Base-by-base conservation (phyloP, 2,888 invertebrate species). In the Lasioglossum pauxillum region DNA sequence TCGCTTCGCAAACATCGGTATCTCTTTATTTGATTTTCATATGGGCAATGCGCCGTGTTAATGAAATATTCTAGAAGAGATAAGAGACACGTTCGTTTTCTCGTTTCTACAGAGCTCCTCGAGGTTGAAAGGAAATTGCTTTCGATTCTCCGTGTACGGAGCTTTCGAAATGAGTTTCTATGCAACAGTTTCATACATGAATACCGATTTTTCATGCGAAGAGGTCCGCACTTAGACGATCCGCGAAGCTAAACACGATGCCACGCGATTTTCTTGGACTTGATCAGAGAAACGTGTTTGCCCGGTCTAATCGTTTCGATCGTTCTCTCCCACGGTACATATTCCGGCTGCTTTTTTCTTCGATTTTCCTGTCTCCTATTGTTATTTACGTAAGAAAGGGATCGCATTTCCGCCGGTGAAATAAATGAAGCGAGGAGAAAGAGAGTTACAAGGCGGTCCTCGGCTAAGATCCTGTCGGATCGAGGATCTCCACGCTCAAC, bases 361-460 rank as follows among this genome's bases (percentile, higher is more conserved):
- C 27, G 16, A 64, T 31, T 64, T 64, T 27, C 31, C n/a, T 16
- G 27, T 64, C 31, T 14, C 5, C 60, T 12, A 64, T 64, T 64
- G 31, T 64, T 64, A 64, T 64, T 64, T 64, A 31, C 60, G 60
- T 31, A 64, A 64, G 31, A 64, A 64, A 64, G 60, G 60, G 31
- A 64, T 64, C 31, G 14, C 27, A 16, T 64, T 31, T n/a, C 60
- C 27, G 60, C 60, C 5, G 12, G 5, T 14, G 60, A 64, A 64
- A 31, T 16, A 64, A 64, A 64, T 64, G 60, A 64, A 64, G 27
- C 60, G 12, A 64, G 27, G 60, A 31, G 31, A 64, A 31, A 64
- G 16, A 27, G 27, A 31, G 60, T 64, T 53, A 27, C 14, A 27
- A 27, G 60, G 1, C 23, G 49, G 23, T 49, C 23, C 49, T n/a